phyloP scores from a whole-genome alignment of 2,113 vertebrate genomes.

The Cromileptes altivelis region DNA sequence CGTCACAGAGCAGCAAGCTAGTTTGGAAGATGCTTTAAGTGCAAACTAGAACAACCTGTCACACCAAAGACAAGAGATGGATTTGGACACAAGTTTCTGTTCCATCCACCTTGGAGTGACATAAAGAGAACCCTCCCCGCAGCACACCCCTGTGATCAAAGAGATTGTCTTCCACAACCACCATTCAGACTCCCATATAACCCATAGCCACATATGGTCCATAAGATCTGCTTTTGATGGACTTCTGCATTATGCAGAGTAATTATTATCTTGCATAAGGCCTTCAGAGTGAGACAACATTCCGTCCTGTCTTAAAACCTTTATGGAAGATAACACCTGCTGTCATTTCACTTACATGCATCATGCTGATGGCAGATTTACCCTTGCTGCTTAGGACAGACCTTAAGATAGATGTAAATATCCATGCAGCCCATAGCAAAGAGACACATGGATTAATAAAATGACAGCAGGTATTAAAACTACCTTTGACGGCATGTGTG shows the following conservation, averaged over 20 bases:
- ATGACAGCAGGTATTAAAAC: conserved; percentile 16
- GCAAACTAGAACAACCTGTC: too few species aligned
- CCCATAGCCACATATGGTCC: conserved; percentile 6
- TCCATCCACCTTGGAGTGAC: neutral
- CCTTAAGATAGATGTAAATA: conserved; percentile 11
- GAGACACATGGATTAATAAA: neutral
- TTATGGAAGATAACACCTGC: conserved; percentile 33
- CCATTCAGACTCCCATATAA: neutral
- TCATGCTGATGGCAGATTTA: neutral
- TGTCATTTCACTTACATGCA: neutral
- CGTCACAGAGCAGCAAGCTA: too few species aligned
- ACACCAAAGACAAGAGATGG: neutral
- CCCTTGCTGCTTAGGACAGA: neutral
- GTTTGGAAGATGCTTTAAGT: too few species aligned
- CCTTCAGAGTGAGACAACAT: conserved; percentile 12
- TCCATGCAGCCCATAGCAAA: neutral
- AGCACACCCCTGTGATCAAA: neutral
- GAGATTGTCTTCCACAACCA: conserved; percentile 3
- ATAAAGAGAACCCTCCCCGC: neutral
- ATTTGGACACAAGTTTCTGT: neutral
- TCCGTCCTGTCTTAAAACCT: conserved; percentile 34
- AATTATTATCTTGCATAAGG: conserved; percentile 24
- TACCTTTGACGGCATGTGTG: neutral
- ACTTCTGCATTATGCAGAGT: conserved; percentile 26
- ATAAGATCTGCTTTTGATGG: conserved; percentile 47